phyloP scores from a whole-genome alignment of 2,113 vertebrate species.

The Lanius ludovicianus region DNA sequence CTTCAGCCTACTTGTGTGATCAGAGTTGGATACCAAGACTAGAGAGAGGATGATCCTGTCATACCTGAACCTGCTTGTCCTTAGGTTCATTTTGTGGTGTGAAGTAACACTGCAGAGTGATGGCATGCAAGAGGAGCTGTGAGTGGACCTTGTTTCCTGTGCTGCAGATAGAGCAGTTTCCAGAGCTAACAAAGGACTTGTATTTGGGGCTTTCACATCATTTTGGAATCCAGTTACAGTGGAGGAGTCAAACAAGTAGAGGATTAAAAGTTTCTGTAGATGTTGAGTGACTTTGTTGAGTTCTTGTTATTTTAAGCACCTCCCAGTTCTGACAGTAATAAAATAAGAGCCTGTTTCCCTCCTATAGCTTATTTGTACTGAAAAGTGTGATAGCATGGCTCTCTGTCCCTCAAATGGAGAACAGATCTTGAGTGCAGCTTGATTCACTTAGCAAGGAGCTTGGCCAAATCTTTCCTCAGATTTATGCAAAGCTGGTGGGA shows the following conservation, averaged over 20 bases:
- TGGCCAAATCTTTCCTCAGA: background rate
- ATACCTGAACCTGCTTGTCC: background rate
- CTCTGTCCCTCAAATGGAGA: background rate
- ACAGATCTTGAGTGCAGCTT: background rate
- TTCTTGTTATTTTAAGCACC: background rate
- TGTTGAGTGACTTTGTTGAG: background rate
- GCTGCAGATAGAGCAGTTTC: background rate
- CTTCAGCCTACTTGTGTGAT: background rate
- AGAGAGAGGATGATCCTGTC: background rate
- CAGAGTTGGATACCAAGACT: no score
- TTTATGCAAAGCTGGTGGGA: background rate
- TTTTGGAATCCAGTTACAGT: background rate
- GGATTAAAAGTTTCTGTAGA: background rate
- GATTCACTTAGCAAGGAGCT: background rate
- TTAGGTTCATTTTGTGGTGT: background rate
- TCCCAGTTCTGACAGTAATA: background rate
- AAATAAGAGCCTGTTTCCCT: background rate
- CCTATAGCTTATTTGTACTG: background rate
- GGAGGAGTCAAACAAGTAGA: background rate
- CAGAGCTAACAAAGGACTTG: background rate
- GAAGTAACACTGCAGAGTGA: background rate
- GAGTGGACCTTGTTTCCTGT: background rate
- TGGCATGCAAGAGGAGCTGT: background rate
- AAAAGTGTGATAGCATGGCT: background rate
- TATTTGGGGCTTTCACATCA: background rate